These are phyloP conservation scores for Philaethria dido DNA, from an alignment of 2,888 invertebrate species.

Conservation along the genomic window DNA sequence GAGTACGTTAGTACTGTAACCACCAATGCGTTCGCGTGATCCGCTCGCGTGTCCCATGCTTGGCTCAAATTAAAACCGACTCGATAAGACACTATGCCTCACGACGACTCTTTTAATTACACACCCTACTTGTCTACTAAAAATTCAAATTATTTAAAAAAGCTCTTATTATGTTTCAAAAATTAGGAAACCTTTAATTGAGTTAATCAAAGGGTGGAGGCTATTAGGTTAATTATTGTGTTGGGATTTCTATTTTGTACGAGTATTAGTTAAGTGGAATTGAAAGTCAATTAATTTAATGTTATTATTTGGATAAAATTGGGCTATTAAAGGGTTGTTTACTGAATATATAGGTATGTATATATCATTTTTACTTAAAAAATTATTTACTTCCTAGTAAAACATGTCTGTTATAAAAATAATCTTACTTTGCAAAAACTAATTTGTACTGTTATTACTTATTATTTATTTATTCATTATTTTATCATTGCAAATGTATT, in stretches of 20 bases:
- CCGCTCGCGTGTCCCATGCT: slow-evolving; percentile 78
- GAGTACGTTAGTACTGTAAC: slow-evolving; percentile 49
- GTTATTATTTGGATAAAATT: slow-evolving; percentile 10
- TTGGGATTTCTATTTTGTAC: slow-evolving; percentile 11
- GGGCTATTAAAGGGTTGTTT: too few relatives aligned
- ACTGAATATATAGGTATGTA: too few relatives aligned
- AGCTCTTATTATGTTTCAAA: slow-evolving; percentile 37
- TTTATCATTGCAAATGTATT: too few relatives aligned
- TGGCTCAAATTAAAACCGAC: slow-evolving; percentile 79
- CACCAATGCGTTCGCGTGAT: slow-evolving; percentile 76
- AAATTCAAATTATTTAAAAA: slow-evolving; percentile 63
- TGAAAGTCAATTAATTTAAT: slow-evolving; percentile 1
- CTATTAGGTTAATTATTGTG: slow-evolving; percentile 26
- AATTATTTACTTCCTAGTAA: too few relatives aligned
- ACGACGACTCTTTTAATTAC: slow-evolving; percentile 83
- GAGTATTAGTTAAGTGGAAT: not conserved
- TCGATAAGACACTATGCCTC: slow-evolving; percentile 80
- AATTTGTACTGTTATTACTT: too few relatives aligned
- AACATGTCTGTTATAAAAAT: too few relatives aligned
- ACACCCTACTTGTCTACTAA: slow-evolving; percentile 75
- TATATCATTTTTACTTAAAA: too few relatives aligned
- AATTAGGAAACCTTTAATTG: slow-evolving; percentile 29
- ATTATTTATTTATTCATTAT: too few relatives aligned
- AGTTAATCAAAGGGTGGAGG: slow-evolving; percentile 28
- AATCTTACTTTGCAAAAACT: too few relatives aligned